These are phyloP conservation scores for Cynopterus brachyotis DNA, from an alignment of 2,113 vertebrate genomes.

Conservation along the genomic window DNA sequence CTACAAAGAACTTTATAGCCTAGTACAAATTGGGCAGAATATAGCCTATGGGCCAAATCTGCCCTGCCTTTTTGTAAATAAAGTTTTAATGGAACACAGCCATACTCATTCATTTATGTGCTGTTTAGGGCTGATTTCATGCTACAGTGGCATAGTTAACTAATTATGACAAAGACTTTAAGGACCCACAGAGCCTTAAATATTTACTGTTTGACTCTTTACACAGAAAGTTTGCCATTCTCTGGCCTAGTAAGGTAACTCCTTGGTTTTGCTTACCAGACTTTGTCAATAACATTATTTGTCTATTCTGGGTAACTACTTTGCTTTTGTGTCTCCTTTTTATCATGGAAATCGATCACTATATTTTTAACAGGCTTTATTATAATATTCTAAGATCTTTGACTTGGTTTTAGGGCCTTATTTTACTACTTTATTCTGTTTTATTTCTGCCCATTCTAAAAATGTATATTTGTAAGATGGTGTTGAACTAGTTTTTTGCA, in stretches of 20 bases:
- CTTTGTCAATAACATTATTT: neutral
- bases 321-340: neutral
- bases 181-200: neutral
- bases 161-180: neutral
- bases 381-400: neutral
- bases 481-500: neutral
- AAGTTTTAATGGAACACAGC: neutral
- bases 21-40: neutral
- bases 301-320: neutral
- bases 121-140: neutral
- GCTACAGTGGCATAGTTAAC: neutral
- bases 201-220: neutral
- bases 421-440: neutral
- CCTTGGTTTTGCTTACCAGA: neutral
- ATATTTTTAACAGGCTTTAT: neutral
- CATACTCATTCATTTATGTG: neutral
- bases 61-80: neutral
- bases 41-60: neutral
- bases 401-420: neutral
- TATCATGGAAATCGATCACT: neutral
- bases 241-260: neutral
- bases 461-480: neutral
- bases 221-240: neutral
- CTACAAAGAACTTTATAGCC: neutral
- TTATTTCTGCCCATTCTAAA: neutral